Evolutionary conservation across 2,113 vertebrate genomes (phyloP), one percentile per base, ranked within the genome.

Genomic region (Phyllopteryx taeniolatus): DNA sequence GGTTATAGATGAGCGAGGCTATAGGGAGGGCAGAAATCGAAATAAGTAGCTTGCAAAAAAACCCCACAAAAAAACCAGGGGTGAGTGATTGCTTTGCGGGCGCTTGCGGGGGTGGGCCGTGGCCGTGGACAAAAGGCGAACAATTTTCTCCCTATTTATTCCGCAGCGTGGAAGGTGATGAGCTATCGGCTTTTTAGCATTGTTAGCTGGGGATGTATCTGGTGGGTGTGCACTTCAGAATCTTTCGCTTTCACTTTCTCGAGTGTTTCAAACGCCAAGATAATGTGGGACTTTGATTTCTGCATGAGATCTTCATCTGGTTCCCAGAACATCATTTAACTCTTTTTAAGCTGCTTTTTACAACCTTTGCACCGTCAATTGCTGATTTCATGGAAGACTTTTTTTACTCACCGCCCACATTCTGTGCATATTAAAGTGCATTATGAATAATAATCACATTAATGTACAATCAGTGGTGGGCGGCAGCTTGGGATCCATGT

Each of bases 131-230:
- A 83, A 68, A 84, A 86, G 77, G 79, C 86, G 82, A 79, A 78
- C 83, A 88, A 88, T 90, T 90, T 91, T 90, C 80, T 84, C 75
- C 84, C 77, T 82, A 89, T 90, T 83, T 87, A 91, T 90, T 87
- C 64, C 33, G 71, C 70, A 77, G 74, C 12, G 13, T 65, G 62
- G 68, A 74, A 87, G 12, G 31, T 61, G 59, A 61, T 35, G 31
- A 61, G 31, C 59, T 35, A 35, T 35, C 31, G 14, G 6, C 59
- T 61, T 35, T 35, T 15, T 33, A 17, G 13, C 7, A 35, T 60
- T 35, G 5, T 35, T 35, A 61, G 59, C 59, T 17, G 1, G 22
- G n/a, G 20, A 10, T 6, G 59, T 27, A 14, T 61, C 15, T 15
- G 1, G 33, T 6, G 6, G 15, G 31, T 35, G 14, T 17, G 59